A percentile compares a stretch with the other conserved stretches of the same genome.
phyloP scores from a whole-genome alignment of 2,888 invertebrate species.

The Diarsia dahlii region DNA sequence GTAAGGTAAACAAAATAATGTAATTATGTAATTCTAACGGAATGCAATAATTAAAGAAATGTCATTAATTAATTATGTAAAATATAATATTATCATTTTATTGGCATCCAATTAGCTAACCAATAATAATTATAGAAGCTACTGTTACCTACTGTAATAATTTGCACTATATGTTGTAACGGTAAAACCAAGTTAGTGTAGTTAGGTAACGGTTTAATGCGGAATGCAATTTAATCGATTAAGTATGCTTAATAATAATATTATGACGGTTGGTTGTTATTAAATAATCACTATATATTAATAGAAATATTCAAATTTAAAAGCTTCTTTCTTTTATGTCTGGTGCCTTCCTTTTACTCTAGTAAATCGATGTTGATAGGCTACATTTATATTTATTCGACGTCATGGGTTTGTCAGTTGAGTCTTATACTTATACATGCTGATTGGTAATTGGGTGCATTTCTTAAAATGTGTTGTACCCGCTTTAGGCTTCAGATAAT shows the following conservation, averaged over 20 bases:
- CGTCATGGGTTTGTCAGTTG: neutral
- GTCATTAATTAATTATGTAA: neutral
- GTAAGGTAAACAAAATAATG: neutral
- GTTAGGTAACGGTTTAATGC: conserved; percentile 30
- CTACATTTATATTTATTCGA: neutral
- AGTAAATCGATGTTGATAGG: neutral
- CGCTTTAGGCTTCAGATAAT: too few species aligned
- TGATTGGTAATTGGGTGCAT: too few species aligned
- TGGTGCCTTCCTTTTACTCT: neutral
- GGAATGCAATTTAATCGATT: conserved; percentile 18
- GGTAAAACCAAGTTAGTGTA: conserved; percentile 2
- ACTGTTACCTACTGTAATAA: conserved; percentile 8
- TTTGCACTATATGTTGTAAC: conserved; percentile 32
- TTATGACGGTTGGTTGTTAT: neutral
- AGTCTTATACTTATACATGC: neutral
- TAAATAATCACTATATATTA: neutral
- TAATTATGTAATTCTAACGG: neutral
- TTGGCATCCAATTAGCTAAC: conserved; percentile 18
- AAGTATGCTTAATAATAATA: neutral
- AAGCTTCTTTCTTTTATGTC: neutral
- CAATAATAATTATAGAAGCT: neutral
- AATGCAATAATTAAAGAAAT: neutral
- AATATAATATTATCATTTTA: neutral
- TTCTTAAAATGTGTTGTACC: too few species aligned
- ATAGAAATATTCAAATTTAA: neutral